Conservation (phyloP, 2,113 vertebrate genomes). For the Thamnaconus septentrionalis region DNA sequence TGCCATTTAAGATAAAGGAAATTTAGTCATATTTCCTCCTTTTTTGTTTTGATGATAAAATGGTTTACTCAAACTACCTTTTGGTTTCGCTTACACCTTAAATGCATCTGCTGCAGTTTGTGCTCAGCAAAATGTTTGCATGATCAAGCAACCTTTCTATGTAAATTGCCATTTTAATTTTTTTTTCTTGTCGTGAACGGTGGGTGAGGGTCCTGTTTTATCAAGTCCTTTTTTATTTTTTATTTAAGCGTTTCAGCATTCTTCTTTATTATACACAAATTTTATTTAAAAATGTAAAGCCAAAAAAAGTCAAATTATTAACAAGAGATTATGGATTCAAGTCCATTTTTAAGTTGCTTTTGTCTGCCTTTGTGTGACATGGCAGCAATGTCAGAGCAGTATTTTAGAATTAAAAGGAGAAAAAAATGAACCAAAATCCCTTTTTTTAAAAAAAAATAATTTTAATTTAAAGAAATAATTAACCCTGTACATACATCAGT, state of each 20-base stretch:
- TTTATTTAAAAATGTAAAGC: slow-evolving; percentile 66
- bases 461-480: too few species aligned
- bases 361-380: slow-evolving; percentile 51
- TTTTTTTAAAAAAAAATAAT: slow-evolving; percentile 22
- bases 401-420: slow-evolving; percentile 55
- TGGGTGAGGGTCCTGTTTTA: slow-evolving; percentile 46
- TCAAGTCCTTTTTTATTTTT: slow-evolving; percentile 39
- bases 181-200: slow-evolving; percentile 46
- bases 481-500: slow-evolving; percentile 28
- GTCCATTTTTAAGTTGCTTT: slow-evolving; percentile 35
- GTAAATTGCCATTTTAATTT: too few species aligned
- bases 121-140: neutral
- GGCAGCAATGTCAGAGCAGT: slow-evolving; percentile 49
- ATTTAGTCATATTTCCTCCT: neutral
- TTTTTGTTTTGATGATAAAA: slow-evolving; percentile 9
- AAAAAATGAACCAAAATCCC: slow-evolving; percentile 46
- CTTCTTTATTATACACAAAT: slow-evolving; percentile 43
- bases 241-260: slow-evolving; percentile 47
- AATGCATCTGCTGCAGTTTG: neutral
- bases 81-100: neutral
- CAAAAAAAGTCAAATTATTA: slow-evolving; percentile 11
- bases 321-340: slow-evolving; percentile 38
- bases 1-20: slow-evolving; percentile 10
- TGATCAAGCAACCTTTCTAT: too few species aligned
- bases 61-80: neutral